phyloP scores from a whole-genome alignment of 2,113 vertebrate genomes.

The Collichthys lucidus region DNA sequence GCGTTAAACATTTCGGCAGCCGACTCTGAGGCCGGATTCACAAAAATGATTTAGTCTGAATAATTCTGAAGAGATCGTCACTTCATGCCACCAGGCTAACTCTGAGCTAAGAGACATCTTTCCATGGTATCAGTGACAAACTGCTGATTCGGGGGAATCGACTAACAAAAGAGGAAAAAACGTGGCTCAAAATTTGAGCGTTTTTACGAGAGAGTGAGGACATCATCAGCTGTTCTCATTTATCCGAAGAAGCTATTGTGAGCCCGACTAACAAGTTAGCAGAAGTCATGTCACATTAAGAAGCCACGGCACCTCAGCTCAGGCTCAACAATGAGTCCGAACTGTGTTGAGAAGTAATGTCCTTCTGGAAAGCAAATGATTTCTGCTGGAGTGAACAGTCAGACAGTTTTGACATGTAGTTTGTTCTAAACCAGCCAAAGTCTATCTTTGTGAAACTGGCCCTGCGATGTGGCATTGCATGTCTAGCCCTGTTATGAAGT shows the following conservation, averaged over 20 bases:
- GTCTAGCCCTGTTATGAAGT: not conserved
- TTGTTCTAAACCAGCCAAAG: not conserved
- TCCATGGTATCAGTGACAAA: not conserved
- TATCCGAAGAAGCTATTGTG: not conserved
- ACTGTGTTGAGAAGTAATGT: not conserved
- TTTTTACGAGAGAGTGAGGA: not conserved
- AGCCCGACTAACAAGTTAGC: not conserved
- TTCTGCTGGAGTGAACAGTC: too few relatives aligned
- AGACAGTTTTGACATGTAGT: not conserved
- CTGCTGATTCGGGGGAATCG: not conserved
- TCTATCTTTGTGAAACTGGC: slow-evolving; percentile 22
- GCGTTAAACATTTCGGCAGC: not conserved
- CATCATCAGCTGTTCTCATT: not conserved
- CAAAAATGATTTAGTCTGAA: not conserved
- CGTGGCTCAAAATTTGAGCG: not conserved
- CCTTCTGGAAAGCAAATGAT: too few relatives aligned
- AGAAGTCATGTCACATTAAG: not conserved
- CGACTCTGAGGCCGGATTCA: not conserved
- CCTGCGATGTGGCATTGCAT: not conserved
- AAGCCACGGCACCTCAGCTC: not conserved
- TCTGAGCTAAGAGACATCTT: not conserved
- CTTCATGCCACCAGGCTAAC: not conserved
- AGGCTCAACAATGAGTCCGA: not conserved
- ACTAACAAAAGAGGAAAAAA: not conserved
- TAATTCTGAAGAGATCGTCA: not conserved